Base-by-base conservation (phyloP, 2,113 vertebrate genomes). In the Rafetus swinhoei region DNA sequence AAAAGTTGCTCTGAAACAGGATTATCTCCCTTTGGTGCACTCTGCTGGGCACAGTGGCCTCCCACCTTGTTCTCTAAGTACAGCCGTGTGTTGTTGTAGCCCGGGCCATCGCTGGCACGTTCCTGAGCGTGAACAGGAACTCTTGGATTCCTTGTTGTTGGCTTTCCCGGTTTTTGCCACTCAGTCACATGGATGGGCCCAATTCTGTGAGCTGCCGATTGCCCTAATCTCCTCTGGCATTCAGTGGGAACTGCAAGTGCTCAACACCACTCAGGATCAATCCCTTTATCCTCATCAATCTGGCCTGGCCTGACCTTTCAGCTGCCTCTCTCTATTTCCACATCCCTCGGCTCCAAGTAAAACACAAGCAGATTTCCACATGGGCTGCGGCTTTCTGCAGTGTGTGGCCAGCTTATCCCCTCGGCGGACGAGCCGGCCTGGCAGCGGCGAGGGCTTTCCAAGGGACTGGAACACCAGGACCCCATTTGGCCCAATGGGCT, bases 401-500 rank as follows among this genome's bases (percentile, higher is more conserved):
- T 16, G 16, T 12, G 32, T 83, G 60, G 32, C 83, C 74, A 22
- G 27, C 82, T 74, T 80, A 21, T 9, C 14, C n/a, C 50, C 8
- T 3, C 15, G 54, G n/a, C 9, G 19, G n/a, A 72, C 65, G 21
- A 72, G n/a, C n/a, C 18, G 21, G 65, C 56, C 79, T 29, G 32
- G 29, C 52, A 22, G 39, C 82, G 69, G 53, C 35, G 14, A 69
- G 72, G 85, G 14, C 0, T 0, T 50, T 6, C 65, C n/a, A 19
- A 69, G 62, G 62, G 27, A 32, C 62, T 32, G n/a, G 62, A 53
- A 4, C 15, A 27, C 52, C 39, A 94, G 79, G 2, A 4, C 59
- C 82, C 45, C 13, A 5, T 24, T 27, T 0, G 0, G 57, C 53
- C 25, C 0, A 0, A 21, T 22, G 25, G 3, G 4, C 0, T 0